Evolutionary conservation across 2,797 vertebrate species (phyloP).

Genomic region (Champsocephalus gunnari): DNA sequence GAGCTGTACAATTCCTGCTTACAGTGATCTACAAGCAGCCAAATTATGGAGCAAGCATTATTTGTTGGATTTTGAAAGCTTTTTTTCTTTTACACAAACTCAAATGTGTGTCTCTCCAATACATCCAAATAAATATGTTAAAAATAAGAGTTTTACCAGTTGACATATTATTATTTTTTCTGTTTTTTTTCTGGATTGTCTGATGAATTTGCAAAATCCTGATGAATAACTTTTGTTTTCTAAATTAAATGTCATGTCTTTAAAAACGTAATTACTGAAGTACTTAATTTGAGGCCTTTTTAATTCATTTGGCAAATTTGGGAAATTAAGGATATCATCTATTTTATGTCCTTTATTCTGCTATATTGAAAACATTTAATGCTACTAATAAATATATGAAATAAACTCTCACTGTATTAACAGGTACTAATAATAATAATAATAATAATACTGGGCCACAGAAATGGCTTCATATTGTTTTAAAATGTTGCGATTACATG

Average conservation of each 20-base stretch:
- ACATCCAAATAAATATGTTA: background rate
- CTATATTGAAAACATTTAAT: background rate
- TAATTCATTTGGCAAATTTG: background rate
- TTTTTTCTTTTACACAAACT: background rate
- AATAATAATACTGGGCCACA: too few relatives aligned
- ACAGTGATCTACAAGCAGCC: background rate
- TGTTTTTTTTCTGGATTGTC: background rate
- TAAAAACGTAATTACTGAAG: background rate
- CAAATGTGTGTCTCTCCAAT: background rate
- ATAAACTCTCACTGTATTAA: background rate
- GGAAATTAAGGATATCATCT: background rate
- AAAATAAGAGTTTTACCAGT: background rate
- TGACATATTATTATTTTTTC: background rate
- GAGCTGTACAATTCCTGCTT: background rate
- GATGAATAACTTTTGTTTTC: background rate
- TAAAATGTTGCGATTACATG: background rate
- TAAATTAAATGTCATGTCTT: background rate
- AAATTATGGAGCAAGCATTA: background rate
- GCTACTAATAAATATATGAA: background rate
- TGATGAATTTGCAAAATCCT: background rate
- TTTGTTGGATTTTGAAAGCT: too few relatives aligned
- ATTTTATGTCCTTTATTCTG: background rate
- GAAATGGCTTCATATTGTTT: too few relatives aligned
- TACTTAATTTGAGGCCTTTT: background rate
- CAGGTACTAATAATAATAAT: background rate